Conservation (phyloP, 2,797 vertebrate species). For the Artibeus lituratus region DNA sequence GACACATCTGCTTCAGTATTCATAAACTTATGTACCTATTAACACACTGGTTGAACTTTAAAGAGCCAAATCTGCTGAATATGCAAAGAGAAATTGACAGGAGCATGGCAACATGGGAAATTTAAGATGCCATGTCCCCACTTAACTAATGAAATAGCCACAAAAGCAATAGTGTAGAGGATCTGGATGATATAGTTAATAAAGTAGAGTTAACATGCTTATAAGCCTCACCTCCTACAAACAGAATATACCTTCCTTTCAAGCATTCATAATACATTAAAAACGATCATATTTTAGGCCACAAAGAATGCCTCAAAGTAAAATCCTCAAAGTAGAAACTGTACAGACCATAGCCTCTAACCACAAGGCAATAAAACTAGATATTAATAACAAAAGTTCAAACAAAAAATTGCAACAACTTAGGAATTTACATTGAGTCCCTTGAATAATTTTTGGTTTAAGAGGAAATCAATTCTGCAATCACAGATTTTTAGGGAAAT, state of each 20-base stretch:
- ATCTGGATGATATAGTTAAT: neutral
- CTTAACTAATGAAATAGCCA: neutral
- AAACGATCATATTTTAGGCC: neutral
- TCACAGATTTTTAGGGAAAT: neutral
- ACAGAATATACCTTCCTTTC: neutral
- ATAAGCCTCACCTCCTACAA: neutral
- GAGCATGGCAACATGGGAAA: neutral
- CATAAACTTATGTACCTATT: neutral
- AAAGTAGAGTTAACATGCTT: neutral
- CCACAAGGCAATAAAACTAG: neutral
- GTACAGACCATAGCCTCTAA: neutral
- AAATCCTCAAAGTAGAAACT: conserved; percentile 28
- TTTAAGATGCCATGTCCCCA: neutral
- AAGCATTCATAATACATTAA: neutral
- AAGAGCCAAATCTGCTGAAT: neutral
- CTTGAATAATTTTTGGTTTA: neutral
- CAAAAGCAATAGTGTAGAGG: neutral
- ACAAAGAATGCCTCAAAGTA: conserved; percentile 16
- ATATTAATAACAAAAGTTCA: neutral
- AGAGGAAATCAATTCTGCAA: conserved; percentile 8
- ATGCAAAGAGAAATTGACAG: neutral
- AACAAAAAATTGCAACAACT: neutral
- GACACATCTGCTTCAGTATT: neutral
- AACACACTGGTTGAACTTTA: neutral
- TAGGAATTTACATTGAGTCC: neutral